phyloP scores from a whole-genome alignment of 2,797 vertebrate genomes.

The Poeciliopsis gracilis region DNA sequence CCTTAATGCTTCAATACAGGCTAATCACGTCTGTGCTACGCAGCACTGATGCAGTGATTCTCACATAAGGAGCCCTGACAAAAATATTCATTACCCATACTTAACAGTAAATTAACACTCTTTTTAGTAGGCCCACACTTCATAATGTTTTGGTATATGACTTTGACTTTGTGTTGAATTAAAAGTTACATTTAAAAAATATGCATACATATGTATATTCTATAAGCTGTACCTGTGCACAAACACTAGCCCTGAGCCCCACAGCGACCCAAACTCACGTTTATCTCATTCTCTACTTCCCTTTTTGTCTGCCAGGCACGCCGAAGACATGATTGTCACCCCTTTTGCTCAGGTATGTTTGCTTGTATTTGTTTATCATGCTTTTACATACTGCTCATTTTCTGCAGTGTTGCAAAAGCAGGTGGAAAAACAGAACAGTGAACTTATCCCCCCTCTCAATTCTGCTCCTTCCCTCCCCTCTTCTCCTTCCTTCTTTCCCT shows the following conservation, averaged over 20 bases:
- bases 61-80: not conserved
- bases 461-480: slow-evolving; percentile 1
- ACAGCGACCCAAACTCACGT: slow-evolving; percentile 26
- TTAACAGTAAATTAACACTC: not conserved
- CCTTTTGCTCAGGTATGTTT: slow-evolving; percentile 92
- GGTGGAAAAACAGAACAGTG: slow-evolving; percentile 56
- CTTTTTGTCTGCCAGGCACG: slow-evolving; percentile 78
- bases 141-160: not conserved
- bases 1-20: not conserved
- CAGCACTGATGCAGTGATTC: not conserved
- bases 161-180: not conserved
- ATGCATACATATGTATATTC: not conserved
- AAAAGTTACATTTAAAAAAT: not conserved
- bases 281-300: slow-evolving; percentile 17
- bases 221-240: slow-evolving; percentile 19
- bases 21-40: not conserved
- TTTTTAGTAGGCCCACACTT: not conserved
- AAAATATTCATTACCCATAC: not conserved
- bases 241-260: slow-evolving; percentile 43
- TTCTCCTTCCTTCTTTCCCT: slow-evolving; percentile 31
- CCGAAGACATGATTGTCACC: slow-evolving; percentile 95
- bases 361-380: slow-evolving; percentile 2
- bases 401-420: slow-evolving; percentile 40
- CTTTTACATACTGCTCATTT: slow-evolving; percentile 34
- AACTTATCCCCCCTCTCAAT: slow-evolving; percentile 43